Conservation (phyloP, 2,113 vertebrate genomes). For the Nesoenas mayeri region DNA sequence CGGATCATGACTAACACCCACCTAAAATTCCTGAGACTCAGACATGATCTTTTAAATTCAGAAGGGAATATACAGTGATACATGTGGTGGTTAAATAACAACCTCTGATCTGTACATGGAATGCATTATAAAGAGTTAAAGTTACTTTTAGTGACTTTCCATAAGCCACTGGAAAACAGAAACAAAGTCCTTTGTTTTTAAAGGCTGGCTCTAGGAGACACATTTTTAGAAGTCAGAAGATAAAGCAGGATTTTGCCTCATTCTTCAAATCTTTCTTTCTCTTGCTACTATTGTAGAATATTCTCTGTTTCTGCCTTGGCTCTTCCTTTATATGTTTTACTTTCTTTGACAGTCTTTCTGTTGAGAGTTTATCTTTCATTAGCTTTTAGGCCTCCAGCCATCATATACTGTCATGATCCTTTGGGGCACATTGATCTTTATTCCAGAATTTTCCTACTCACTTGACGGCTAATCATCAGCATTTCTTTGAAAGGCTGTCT, state of each 20-base stretch:
- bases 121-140: background rate
- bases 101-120: background rate
- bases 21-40: background rate
- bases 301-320: background rate
- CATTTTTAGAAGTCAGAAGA: background rate
- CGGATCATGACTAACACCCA: background rate
- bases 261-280: constrained; percentile 14
- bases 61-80: background rate
- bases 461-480: background rate
- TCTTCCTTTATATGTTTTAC: background rate
- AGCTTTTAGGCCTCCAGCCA: constrained; percentile 33
- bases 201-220: constrained; percentile 23
- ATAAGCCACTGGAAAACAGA: background rate
- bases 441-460: constrained; percentile 25
- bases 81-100: background rate
- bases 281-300: background rate
- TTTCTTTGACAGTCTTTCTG: constrained; percentile 20
- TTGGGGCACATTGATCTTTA: constrained; percentile 38
- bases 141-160: background rate
- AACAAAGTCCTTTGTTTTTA: background rate
- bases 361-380: constrained; percentile 64
- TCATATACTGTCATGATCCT: constrained; percentile 1
- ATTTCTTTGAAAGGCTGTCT: constrained; percentile 58
- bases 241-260: background rate
- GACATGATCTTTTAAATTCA: background rate